Base-by-base conservation (phyloP, 64 coral and sea anemone species). In the Trachythela sp. region DNA sequence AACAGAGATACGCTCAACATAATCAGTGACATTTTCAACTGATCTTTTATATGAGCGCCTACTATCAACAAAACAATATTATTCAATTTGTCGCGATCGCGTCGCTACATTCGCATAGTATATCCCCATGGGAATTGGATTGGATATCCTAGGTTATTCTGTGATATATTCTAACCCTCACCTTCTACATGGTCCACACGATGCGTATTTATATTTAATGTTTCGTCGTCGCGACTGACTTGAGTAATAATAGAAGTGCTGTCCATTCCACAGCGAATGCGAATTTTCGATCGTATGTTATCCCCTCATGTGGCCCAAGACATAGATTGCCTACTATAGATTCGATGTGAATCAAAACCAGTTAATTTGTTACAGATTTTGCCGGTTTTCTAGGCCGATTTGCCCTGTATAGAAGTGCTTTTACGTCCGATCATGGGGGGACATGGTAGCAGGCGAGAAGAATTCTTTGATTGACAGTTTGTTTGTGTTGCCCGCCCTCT, bases 161-260 rank as follows among this genome's bases (percentile, higher is more conserved):
- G 24, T 64, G 26, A n/a, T 27, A 24, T 64, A 27, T 10, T n/a
- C 22, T 64, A 64, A 64, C 7, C 17, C 9, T 4, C 22, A 64
- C 56, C 75, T 80, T 80, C 20, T 5, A 39, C 37, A 8, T 39
- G 75, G 30, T 80, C 75, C 7, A 22, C 13, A 4, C 75, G 75
- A 80, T 80, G 26, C 13, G 75, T 80, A 80, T 80, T 80, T 80
- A 80, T 80, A 80, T 80, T 80, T 30, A 80, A 2, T 39, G 75
- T 24, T 37, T 80, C 75, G 33, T 80, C 75, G 4, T 80, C 75
- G 9, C 75, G 31, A 39, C 37, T 80, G 15, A 80, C 75, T 39
- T 80, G 75, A 39, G 75, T 80, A 34, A 80, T 80, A 36, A 80
- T 80, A 36, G 75, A 80, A 80, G 75, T 80, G 75, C 33, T 80